A percentile compares a stretch with the other conserved stretches of the same genome.
Evolutionary conservation across 2,113 vertebrate genomes (phyloP).

Genomic region (Sapayoa aenigma): DNA sequence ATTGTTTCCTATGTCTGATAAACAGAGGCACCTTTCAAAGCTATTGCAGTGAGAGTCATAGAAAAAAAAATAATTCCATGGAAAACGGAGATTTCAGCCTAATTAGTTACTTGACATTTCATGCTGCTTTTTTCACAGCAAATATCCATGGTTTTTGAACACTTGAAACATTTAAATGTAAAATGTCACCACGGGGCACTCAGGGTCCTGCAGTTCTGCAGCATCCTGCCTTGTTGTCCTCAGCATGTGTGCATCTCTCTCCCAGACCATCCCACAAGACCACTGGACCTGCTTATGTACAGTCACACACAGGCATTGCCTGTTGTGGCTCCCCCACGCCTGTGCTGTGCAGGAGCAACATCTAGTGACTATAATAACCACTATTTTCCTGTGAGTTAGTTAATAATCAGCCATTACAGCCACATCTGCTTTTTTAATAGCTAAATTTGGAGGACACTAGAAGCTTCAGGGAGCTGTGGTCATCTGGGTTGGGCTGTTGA

Average conservation of each 20-base stretch:
- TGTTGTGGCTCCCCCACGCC: neutral
- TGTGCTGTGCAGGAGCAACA: neutral
- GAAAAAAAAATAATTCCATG: neutral
- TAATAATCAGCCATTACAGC: neutral
- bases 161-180: neutral
- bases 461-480: neutral
- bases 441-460: neutral
- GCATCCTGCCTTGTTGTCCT: neutral
- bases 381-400: neutral
- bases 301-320: neutral
- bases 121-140: neutral
- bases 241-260: neutral
- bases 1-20: neutral
- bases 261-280: neutral
- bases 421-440: neutral
- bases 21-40: neutral
- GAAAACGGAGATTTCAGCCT: neutral
- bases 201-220: neutral
- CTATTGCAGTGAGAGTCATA: neutral
- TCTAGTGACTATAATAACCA: fast-evolving
- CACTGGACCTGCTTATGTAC: neutral
- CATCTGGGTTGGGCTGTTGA: neutral
- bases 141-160: neutral
- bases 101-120: slow-evolving; percentile 12
- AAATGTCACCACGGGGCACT: fast-evolving